These are phyloP conservation scores for Gymnosoma rotundatum DNA, from an alignment of 2,888 invertebrate genomes.

Conservation along the genomic window DNA sequence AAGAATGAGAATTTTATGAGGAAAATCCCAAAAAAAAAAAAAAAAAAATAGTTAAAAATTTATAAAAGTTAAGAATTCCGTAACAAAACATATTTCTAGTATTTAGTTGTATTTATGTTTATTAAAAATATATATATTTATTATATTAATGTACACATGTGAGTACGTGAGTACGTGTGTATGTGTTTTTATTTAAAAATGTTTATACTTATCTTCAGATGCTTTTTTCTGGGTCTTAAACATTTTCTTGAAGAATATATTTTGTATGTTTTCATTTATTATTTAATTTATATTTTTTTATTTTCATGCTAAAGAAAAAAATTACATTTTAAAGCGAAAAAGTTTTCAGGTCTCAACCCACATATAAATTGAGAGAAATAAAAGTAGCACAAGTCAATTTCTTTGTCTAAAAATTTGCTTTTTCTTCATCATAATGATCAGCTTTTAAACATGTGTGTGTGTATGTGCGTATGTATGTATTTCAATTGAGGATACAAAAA, in stretches of 20 bases:
- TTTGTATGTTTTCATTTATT: background rate
- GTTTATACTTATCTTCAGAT: background rate
- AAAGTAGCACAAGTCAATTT: conserved; percentile 65
- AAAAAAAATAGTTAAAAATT: no score
- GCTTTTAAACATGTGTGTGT: background rate
- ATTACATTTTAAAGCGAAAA: conserved; percentile 26
- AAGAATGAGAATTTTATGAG: no score
- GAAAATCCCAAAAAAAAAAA: no score
- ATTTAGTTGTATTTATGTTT: no score
- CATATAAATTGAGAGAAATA: conserved; percentile 43
- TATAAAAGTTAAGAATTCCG: no score
- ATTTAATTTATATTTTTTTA: background rate
- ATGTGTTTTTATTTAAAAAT: background rate
- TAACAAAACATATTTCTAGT: no score
- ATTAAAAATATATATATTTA: background rate
- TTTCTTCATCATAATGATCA: background rate
- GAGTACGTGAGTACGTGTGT: background rate
- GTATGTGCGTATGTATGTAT: background rate
- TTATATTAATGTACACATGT: background rate
- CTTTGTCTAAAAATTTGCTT: background rate
- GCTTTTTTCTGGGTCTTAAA: conserved; percentile 36
- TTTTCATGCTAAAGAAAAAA: conserved; percentile 6
- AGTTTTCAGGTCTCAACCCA: conserved; percentile 68
- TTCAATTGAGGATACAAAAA: conserved; percentile 27
- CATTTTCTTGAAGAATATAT: conserved; percentile 17